Base-by-base conservation (phyloP, 2,113 vertebrate species). In the Mesoclemmys tuberculata region DNA sequence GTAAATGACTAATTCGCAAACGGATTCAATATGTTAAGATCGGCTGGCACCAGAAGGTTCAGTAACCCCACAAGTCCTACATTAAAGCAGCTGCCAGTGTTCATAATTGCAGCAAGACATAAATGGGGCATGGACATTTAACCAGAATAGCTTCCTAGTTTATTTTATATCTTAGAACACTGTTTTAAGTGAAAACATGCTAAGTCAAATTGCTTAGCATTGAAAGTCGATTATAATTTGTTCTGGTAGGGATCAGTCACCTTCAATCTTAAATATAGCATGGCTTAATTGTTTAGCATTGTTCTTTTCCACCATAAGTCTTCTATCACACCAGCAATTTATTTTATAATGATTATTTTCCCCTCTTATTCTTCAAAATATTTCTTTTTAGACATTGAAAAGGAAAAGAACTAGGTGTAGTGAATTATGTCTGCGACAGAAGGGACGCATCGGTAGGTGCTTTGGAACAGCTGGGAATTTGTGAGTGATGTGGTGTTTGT, bases 381-480 rank as follows among this genome's bases (percentile, higher is more conserved):
- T 91, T 94, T 87, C 44, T n/a, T 87, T 85, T 44, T 54, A 80
- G 48, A 2, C 8, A 94, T 94, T 82, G 46, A 75, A 58, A 96
- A 93, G 16, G 56, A 27, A 96, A 64, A 80, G 89, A 71, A 80
- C 7, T 64, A 14, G 9, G 29, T 78, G 27, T 12, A 52, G 41
- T 89, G 92, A 94, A 92, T 90, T 86, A n/a, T 90, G 52, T 75
- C 56, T 91, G 27, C 77, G 91, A 93, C 46, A 61, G 41, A 82
- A 96, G 90, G 85, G 54, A 90, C 88, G 55, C 52, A 8, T 84
- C 95, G 52, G 27, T 38, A 92, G 46, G 74, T 0, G n/a, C 54
- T 89, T 64, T 85, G 54, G 80, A 21, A 58, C 35, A 75, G 48
- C 22, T 75, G 46, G 51, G 55, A 52, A 55, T 85, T 80, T 87